Percentiles rank a stretch among this genome's conserved stretches.
Conservation (phyloP, 2,113 vertebrate species). For the Cyrtonyx montezumae region DNA sequence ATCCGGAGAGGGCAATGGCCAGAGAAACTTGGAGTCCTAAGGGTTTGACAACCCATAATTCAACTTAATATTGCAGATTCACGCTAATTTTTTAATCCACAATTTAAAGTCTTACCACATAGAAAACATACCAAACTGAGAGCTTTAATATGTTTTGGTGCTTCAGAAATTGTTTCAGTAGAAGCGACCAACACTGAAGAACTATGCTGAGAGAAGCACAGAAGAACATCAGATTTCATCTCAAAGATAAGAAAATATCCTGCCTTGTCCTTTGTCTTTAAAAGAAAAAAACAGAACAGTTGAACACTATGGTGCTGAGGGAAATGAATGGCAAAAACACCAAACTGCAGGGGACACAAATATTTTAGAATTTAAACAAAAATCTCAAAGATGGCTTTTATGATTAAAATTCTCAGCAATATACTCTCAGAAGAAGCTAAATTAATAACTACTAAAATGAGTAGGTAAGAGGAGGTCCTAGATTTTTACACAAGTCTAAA, state of each 20-base stretch:
- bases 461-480: background rate
- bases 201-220: background rate
- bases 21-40: background rate
- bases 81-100: background rate
- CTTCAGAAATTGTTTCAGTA: background rate
- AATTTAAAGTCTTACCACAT: background rate
- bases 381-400: background rate
- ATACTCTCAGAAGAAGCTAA: background rate
- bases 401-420: conserved; percentile 7
- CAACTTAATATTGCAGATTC: background rate
- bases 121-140: background rate
- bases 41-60: background rate
- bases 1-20: background rate
- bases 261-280: background rate
- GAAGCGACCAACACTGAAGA: background rate
- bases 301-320: background rate
- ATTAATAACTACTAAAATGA: background rate
- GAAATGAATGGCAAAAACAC: too few relatives aligned
- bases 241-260: background rate
- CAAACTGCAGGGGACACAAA: background rate
- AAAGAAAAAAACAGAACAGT: background rate
- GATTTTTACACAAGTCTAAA: background rate
- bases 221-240: background rate
- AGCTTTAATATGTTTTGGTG: background rate
- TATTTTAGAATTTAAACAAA: too few relatives aligned